Base-by-base conservation (phyloP, 37 sponge, comb jelly and placozoan species). In the Aplysina aerophoba region DNA sequence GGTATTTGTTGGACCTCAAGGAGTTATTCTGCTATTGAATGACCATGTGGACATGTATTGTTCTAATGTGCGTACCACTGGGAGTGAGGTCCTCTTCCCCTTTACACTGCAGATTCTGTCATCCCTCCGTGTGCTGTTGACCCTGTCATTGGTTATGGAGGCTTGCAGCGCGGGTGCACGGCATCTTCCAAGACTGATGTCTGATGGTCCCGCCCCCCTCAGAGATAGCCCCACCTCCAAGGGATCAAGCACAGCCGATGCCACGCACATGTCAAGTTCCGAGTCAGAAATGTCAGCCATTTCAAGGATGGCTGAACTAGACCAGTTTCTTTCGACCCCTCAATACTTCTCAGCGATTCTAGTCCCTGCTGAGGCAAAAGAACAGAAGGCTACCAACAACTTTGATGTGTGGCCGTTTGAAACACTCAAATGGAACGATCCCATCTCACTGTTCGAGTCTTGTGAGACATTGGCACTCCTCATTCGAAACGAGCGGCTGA, bases 61-160 rank as follows among this genome's bases (percentile, higher is more conserved):
- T n/a, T n/a, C n/a, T n/a, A n/a, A n/a, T n/a, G n/a, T n/a, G n/a
- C n/a, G n/a, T n/a, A n/a, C 22, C 39, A 36, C 39, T 11, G 44
- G 28, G 75, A 36, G 44, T 73, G 75, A 8, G 50, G 20, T 36
- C 6, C 39, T 39, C 33, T 14, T n/a, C n/a, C n/a, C n/a, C n/a
- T n/a, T n/a, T n/a, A n/a, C n/a, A 13, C 11, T 34, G 27, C 81
- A 91, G 88, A 39, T 91, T 19, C 44, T 88, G 34, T 44, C 36
- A 0, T 82, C 88, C 40, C 62, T 91, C 0, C 64, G 57, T 0
- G 73, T 85, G 24, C 67, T 90, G 97, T 64, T 61, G 38, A 73
- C 91, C 13, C 30, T 97, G 6, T 91, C 94, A 59, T 55, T 84
- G 0, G 53, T 94, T 61, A 39, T 97, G 34, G 94, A 97, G 85